phyloP scores from a whole-genome alignment of 2,797 vertebrate species.

The Sarcophilus harrisii region DNA sequence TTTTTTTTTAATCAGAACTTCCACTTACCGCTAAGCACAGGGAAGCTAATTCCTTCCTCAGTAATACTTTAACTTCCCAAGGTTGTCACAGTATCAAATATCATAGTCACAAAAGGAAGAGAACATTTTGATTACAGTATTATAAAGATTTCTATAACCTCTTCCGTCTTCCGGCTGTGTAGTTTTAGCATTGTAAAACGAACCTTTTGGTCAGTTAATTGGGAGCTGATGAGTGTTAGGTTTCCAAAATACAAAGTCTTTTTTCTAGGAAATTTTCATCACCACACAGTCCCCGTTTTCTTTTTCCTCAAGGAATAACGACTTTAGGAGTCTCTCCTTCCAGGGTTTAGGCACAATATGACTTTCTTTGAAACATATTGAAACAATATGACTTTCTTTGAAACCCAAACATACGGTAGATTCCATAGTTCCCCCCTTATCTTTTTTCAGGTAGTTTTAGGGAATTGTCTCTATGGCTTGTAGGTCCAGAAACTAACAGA shows the following conservation, averaged over 20 bases:
- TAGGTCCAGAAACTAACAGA: conserved; percentile 63
- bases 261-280: background rate
- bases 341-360: no score
- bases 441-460: background rate
- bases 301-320: background rate
- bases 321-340: background rate
- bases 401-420: fast-evolving
- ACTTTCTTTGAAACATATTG: fast-evolving
- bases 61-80: background rate
- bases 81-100: background rate
- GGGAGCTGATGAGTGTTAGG: background rate
- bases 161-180: fast-evolving
- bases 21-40: background rate
- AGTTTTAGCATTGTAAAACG: background rate
- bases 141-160: fast-evolving
- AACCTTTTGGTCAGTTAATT: background rate
- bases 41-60: conserved; percentile 8
- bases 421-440: background rate
- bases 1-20: conserved; percentile 21
- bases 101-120: background rate
- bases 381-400: fast-evolving
- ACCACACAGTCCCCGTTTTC: background rate
- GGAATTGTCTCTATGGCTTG: background rate
- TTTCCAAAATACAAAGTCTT: background rate
- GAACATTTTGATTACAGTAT: background rate